Base-by-base conservation (phyloP, 1,140 invertebrate species). In the Drosophila equinoxialis region DNA sequence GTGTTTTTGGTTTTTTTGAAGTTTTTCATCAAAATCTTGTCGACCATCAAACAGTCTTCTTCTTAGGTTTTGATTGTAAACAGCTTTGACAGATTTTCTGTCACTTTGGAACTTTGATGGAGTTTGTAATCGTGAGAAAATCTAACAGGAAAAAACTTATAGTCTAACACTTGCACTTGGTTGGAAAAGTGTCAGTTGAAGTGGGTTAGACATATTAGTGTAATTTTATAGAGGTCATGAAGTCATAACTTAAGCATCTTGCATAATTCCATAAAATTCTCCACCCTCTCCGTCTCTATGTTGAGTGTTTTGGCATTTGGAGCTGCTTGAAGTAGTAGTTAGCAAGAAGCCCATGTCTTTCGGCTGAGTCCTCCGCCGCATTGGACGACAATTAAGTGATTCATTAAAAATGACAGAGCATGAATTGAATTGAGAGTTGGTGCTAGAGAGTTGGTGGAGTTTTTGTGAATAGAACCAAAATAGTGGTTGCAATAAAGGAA, bases 321-420 rank as follows among this genome's bases (percentile, higher is more conserved):
- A 23, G 17, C 45, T 48, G 45, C 45, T 48, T 20, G 45, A 48
- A 20, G 45, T 51, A 23, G 45, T 51, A 23, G 45, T 51, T 51
- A 51, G 45, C 17, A 51, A 20, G 8, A 51, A 51, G 45, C 20
- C 45, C 45, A 51, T 62, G 59, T 41, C 35, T 62, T 37, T 42
- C 39, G 59, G 11, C 70, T 54, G 35, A 8, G 37, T 10, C 37
- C 37, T 30, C 30, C 4, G 48, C 62, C 68, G 61, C 45, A 71
- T 74, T 73, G 81, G 69, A 81, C 74, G 78, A 84, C 84, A 89
- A 89, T 89, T 89, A 89, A 89, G 85, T 81, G 84, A 89, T 90
- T 89, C 85, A 89, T 89, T 89, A 90, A 90, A 89, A 89, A 84
- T 84, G 84, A 87, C 83, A 87, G 84, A 83, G 79, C 76, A 83